A percentile compares a stretch with the other conserved stretches of the same genome.
These are phyloP conservation scores for Silurus lanzhouensis DNA, from an alignment of 2,797 vertebrate species.

Conservation along the genomic window DNA sequence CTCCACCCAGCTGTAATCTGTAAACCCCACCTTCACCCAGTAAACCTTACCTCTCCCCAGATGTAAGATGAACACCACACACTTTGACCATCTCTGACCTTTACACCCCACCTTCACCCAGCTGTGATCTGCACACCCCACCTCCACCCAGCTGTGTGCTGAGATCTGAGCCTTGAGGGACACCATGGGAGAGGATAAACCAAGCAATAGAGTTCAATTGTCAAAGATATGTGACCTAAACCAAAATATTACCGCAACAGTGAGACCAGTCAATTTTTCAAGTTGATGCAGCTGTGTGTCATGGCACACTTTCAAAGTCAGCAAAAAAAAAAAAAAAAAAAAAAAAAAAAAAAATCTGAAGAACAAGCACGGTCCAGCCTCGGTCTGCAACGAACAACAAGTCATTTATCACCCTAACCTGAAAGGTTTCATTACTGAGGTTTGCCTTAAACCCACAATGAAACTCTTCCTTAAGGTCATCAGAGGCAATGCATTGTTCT, in stretches of 20 bases:
- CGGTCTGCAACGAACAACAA: neutral
- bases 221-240: neutral
- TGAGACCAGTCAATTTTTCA: neutral
- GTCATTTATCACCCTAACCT: slow-evolving; percentile 9
- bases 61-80: too few relatives aligned
- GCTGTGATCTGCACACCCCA: neutral
- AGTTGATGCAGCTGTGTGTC: neutral
- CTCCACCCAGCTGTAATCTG: neutral
- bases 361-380: neutral
- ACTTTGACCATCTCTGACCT: too few relatives aligned
- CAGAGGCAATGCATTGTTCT: neutral
- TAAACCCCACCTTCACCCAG: neutral
- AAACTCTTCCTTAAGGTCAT: slow-evolving; percentile 1
- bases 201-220: neutral
- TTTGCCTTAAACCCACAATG: slow-evolving; percentile 4
- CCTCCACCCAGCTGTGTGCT: neutral
- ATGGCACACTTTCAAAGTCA: neutral
- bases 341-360: neutral
- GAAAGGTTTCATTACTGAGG: slow-evolving; percentile 12
- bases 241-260: neutral
- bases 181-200: neutral
- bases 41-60: too few relatives aligned
- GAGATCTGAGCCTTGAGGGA: neutral
- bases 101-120: too few relatives aligned
- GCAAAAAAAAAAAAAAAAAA: neutral